Percentiles rank a stretch among this genome's conserved stretches.
Conservation (phyloP, 2,888 invertebrate genomes). For the Sisyra terminalis region DNA sequence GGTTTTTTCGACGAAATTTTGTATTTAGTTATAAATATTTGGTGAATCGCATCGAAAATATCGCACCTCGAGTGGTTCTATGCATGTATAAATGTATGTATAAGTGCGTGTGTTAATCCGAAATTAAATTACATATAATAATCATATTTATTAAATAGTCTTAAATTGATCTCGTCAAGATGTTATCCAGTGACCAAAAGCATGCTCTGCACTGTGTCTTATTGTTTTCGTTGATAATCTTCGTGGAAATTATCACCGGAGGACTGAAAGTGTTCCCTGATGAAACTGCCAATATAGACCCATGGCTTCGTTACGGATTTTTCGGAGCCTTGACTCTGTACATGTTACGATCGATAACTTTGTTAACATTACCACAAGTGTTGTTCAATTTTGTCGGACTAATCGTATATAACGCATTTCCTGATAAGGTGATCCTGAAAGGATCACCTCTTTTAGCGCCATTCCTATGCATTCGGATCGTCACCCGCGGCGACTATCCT, state of each 20-base stretch:
- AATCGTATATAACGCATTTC: slow-evolving; percentile 84
- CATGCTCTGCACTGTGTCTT: slow-evolving; percentile 68
- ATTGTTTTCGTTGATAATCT: slow-evolving; percentile 53
- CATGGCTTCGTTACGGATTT: slow-evolving; percentile 68
- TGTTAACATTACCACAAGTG: slow-evolving; percentile 79
- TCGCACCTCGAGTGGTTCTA: too few relatives aligned
- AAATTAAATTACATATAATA: too few relatives aligned
- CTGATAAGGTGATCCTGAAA: slow-evolving; percentile 75
- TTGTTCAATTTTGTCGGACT: slow-evolving; percentile 77
- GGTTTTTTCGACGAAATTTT: too few relatives aligned
- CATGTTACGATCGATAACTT: slow-evolving; percentile 58
- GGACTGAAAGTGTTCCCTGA: slow-evolving; percentile 30
- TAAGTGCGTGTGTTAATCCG: too few relatives aligned
- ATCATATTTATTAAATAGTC: too few relatives aligned
- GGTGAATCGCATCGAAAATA: too few relatives aligned
- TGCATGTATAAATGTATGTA: too few relatives aligned
- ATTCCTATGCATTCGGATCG: slow-evolving; percentile 85
- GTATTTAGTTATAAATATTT: too few relatives aligned
- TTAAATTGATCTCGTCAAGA: not conserved
- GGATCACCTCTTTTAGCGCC: slow-evolving; percentile 85
- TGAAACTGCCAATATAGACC: slow-evolving; percentile 46
- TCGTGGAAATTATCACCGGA: slow-evolving; percentile 43
- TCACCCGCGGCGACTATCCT: slow-evolving; percentile 88
- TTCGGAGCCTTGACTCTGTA: slow-evolving; percentile 59
- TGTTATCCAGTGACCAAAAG: slow-evolving; percentile 50